These are phyloP conservation scores for Heliconius hermathena DNA, from an alignment of 1,140 invertebrate genomes.

Conservation along the genomic window DNA sequence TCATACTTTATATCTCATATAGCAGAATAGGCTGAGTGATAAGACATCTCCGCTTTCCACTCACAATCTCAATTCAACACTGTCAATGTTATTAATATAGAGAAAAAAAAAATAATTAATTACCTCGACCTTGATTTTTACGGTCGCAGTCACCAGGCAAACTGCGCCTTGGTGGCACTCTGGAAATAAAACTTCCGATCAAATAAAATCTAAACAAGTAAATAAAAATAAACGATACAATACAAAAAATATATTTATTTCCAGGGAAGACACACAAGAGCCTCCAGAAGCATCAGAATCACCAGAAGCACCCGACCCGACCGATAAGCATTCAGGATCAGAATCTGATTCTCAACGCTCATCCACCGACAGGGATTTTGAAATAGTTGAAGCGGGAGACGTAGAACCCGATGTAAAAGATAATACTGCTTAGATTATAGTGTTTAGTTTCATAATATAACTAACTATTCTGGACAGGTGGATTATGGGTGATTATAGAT, in stretches of 20 bases:
- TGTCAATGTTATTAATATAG: too few species aligned
- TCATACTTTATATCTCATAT: too few species aligned
- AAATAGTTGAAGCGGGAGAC: conserved; percentile 87
- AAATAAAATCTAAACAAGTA: too few species aligned
- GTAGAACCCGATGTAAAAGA: conserved; percentile 57
- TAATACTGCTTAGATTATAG: conserved; percentile 37
- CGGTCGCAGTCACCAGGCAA: too few species aligned
- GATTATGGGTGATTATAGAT: conserved; percentile 14
- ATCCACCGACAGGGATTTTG: conserved; percentile 90
- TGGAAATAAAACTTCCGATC: too few species aligned
- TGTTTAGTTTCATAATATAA: conserved; percentile 7
- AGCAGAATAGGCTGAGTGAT: too few species aligned
- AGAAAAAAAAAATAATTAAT: too few species aligned
- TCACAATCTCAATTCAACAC: too few species aligned
- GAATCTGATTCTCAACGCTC: conserved; percentile 88
- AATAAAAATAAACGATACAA: too few species aligned
- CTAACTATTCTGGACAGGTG: conserved; percentile 11
- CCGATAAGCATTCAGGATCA: conserved; percentile 81
- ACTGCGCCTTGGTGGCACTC: too few species aligned
- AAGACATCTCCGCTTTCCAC: too few species aligned
- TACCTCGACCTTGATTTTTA: too few species aligned
- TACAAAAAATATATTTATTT: conserved; percentile 13
- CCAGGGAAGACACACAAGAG: conserved; percentile 55
- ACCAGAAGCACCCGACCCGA: conserved; percentile 31
- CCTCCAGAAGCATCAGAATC: conserved; percentile 30